Conservation (phyloP, 2,888 invertebrate genomes). For the Gnatocerus cornutus region DNA sequence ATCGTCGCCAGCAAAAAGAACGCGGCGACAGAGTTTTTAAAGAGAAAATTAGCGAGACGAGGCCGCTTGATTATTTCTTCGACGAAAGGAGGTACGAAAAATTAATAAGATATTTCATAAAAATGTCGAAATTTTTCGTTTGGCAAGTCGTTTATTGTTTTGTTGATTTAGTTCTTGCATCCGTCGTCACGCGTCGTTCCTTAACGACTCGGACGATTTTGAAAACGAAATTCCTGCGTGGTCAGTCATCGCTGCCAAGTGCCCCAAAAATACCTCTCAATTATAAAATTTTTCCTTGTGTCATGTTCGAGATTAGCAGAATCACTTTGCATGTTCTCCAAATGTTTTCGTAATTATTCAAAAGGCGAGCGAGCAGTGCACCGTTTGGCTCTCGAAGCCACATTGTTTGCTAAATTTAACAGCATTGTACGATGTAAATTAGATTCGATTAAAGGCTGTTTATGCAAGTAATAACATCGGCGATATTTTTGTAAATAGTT, state of each 20-base stretch:
- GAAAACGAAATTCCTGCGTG: not conserved
- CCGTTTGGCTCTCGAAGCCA: not conserved
- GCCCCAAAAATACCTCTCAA: not conserved
- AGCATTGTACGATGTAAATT: not conserved
- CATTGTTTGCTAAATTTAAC: slow-evolving; percentile 29
- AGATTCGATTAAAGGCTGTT: slow-evolving; percentile 22
- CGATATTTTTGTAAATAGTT: slow-evolving; percentile 40
- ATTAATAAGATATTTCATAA: no score
- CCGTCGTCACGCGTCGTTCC: not conserved
- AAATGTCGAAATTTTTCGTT: no score
- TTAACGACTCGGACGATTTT: not conserved
- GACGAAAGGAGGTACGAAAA: no score
- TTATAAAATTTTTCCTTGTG: not conserved
- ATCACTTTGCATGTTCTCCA: slow-evolving; percentile 13
- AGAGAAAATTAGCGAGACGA: no score
- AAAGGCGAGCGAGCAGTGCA: not conserved
- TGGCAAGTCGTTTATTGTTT: no score
- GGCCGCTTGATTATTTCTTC: no score
- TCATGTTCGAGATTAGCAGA: slow-evolving; percentile 2
- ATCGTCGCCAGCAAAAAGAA: slow-evolving; percentile 43
- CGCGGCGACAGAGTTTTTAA: no score
- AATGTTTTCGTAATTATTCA: slow-evolving; percentile 9
- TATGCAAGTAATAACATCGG: slow-evolving; percentile 23
- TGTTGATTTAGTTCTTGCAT: no score
- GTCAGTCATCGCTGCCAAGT: not conserved